These are phyloP conservation scores for Sebastes kiyomatsui DNA, from an alignment of 2,797 vertebrate genomes.

Conservation along the genomic window DNA sequence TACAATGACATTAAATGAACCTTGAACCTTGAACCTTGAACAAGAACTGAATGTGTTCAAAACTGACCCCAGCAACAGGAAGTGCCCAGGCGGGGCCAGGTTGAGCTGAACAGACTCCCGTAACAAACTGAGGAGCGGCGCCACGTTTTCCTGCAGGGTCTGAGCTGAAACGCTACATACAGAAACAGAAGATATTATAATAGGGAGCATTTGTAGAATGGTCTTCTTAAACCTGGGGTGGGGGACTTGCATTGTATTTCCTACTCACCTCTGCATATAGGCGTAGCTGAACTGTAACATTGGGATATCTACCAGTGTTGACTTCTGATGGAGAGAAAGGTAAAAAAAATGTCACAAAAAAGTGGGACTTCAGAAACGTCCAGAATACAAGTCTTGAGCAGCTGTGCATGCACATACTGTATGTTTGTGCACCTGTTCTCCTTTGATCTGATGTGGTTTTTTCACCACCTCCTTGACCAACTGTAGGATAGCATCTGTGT, in stretches of 20 bases:
- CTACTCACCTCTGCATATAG: conserved; percentile 93
- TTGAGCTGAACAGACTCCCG: conserved; percentile 94
- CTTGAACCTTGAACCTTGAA: neutral
- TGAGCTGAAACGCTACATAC: conserved; percentile 84
- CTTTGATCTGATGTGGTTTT: conserved; percentile 93
- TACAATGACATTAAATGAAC: neutral
- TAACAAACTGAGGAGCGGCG: conserved; percentile 87
- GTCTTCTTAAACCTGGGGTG: neutral
- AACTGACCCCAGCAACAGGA: conserved; percentile 92
- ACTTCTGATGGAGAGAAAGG: conserved; percentile 76
- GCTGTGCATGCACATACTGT: neutral
- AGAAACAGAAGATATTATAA: neutral
- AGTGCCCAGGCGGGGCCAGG: conserved; percentile 92
- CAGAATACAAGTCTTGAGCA: neutral
- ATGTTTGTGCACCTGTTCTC: conserved; percentile 87
- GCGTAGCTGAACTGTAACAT: conserved; percentile 93
- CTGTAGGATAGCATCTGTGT: conserved; percentile 86
- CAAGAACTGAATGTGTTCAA: neutral
- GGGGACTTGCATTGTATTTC: neutral
- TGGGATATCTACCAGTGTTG: conserved; percentile 89
- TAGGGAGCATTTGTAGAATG: neutral
- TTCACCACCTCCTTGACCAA: conserved; percentile 96
- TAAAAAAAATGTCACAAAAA: neutral
- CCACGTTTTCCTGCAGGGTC: conserved; percentile 90
- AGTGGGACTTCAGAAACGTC: neutral